Percentiles rank a stretch among this genome's conserved stretches.
Conservation (phyloP, 1,140 invertebrate genomes). For the Drepana arcuata region DNA sequence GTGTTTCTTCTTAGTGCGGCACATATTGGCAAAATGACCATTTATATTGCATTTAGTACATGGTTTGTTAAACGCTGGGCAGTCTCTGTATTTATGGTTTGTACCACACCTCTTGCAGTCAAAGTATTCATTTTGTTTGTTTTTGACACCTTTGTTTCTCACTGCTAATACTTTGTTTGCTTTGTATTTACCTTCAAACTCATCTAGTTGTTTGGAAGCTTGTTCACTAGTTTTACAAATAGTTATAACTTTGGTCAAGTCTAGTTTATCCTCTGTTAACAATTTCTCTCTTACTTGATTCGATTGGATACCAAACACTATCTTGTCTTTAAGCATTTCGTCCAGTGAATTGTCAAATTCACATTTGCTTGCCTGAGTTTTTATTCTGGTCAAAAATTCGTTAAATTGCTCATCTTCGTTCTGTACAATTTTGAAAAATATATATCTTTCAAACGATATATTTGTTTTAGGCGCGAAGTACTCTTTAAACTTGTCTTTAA, state of each 20-base stretch:
- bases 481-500: not conserved
- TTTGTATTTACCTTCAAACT: conserved; percentile 6
- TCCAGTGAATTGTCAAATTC: conserved; percentile 9
- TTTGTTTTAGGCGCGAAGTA: conserved; percentile 12
- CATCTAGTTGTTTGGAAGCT: conserved; percentile 9
- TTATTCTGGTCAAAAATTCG: conserved; percentile 12
- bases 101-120: conserved; percentile 14
- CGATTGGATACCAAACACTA: conserved; percentile 9
- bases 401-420: not conserved
- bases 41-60: conserved; percentile 12
- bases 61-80: conserved; percentile 13
- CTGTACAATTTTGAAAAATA: conserved; percentile 11
- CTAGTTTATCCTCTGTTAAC: conserved; percentile 10
- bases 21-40: too few species aligned
- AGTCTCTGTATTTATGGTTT: conserved; percentile 13
- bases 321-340: conserved; percentile 11
- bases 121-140: conserved; percentile 8
- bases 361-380: conserved; percentile 11
- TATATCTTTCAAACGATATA: conserved; percentile 12
- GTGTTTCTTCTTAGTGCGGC: conserved; percentile 3
- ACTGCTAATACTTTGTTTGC: conserved; percentile 5
- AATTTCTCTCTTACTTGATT: conserved; percentile 15
- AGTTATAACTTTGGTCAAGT: conserved; percentile 8
- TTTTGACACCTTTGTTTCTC: conserved; percentile 10
- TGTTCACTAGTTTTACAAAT: conserved; percentile 11